Evolutionary conservation across 1,140 invertebrate genomes (phyloP), one percentile per base, ranked within the genome.

Genomic region (Branchinecta lindahli): DNA sequence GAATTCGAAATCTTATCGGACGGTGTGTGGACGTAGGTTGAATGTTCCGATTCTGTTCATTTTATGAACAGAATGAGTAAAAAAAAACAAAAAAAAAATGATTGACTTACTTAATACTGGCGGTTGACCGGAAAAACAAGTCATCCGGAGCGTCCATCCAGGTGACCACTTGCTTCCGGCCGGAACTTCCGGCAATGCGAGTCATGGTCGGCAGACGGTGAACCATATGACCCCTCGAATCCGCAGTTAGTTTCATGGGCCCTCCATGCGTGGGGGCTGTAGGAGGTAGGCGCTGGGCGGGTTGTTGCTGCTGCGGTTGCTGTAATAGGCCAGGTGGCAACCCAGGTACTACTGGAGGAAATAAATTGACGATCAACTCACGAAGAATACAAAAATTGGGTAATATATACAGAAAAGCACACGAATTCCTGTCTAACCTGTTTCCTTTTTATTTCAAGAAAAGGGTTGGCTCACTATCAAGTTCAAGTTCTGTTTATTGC

Each of bases 141-240:
- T 98, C 94, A 80, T 97, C 94, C 7, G 94, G 94, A 66, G 94
- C 94, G 81, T 97, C 94, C 87, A 95, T 93, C 93, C 92, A 96
- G 76, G 92, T 95, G 76, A 96, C 93, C 66, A 94, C 90, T 81
- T 93, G 91, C 76, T 93, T 92, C 75, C 73, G 10, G 44, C 68
- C 44, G 21, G 68, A 46, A 18, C 44, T 20, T 45, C 68, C 68
- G 46, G 68, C 44, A 45, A 45, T 33, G 46, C 68, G 44, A 61
- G 52, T 61, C 12, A 61, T 61, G 18, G 52, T 61, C 20, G 8
- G 44, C 61, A 12, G 65, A 46, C 65, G 70, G 66, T 45, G 66
- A 69, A 33, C 44, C 20, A 10, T 44, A 18, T 12, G 44, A 44
- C 68, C 44, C 52, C 68, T 8, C 46, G 4, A 70, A 8, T 67